Evolutionary conservation across 2,113 vertebrate genomes (phyloP).

Genomic region (Delphinapterus leucas): DNA sequence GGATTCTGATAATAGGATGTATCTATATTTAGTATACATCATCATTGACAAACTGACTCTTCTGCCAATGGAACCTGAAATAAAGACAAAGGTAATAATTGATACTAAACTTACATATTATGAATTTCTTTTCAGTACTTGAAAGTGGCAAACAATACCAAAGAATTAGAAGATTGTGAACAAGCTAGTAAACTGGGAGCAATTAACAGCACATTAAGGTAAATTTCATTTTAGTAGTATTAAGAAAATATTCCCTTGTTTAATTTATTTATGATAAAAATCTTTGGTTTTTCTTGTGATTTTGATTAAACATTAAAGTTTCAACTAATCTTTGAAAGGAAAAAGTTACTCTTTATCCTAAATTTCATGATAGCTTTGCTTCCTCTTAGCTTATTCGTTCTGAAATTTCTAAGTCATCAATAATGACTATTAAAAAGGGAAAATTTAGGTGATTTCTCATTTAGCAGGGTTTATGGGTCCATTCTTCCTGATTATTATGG

Average conservation of each 20-base stretch:
- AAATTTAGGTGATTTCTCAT: not conserved
- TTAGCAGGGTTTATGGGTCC: not conserved
- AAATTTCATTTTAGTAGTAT: constrained; percentile 69
- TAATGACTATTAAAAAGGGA: not conserved
- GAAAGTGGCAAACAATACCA: constrained; percentile 82
- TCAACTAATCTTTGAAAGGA: constrained; percentile 36
- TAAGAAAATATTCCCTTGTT: constrained; percentile 47
- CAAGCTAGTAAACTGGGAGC: constrained; percentile 94
- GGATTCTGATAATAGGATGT: not conserved
- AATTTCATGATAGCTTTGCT: not conserved
- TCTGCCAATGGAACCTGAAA: constrained; percentile 21
- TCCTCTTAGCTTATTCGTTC: not conserved
- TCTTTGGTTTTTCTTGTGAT: constrained; percentile 46
- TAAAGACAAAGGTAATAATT: not conserved
- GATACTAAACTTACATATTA: not conserved
- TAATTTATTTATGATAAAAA: constrained; percentile 45
- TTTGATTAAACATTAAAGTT: constrained; percentile 29
- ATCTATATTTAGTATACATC: not conserved
- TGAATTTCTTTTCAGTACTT: constrained; percentile 87
- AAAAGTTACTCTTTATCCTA: not conserved
- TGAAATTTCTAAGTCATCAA: not conserved
- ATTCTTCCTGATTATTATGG: not conserved
- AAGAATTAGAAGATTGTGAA: constrained; percentile 90
- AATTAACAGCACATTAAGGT: constrained; percentile 96
- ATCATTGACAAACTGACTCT: not conserved